These are phyloP conservation scores for Acanthornis magna DNA, from an alignment of 2,797 vertebrate species.

Conservation along the genomic window DNA sequence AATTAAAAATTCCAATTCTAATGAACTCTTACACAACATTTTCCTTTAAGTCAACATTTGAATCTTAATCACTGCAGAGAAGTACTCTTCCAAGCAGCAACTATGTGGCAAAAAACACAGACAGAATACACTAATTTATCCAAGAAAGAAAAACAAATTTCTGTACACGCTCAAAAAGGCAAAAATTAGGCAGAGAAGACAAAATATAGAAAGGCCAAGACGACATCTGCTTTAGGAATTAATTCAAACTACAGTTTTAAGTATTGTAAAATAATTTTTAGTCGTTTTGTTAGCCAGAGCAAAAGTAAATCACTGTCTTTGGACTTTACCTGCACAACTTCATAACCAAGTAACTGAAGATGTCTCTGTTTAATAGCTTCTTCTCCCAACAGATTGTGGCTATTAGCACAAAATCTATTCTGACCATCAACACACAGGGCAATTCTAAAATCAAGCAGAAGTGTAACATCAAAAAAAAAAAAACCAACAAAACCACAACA, in stretches of 20 bases:
- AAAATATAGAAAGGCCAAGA: background rate
- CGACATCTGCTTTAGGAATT: background rate
- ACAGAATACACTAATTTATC: background rate
- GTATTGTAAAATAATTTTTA: background rate
- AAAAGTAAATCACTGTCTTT: background rate
- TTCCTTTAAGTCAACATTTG: background rate
- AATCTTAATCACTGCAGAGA: background rate
- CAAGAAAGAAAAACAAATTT: background rate
- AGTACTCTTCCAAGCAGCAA: background rate
- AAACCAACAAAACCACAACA: background rate
- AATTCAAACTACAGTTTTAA: background rate
- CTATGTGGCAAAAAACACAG: background rate
- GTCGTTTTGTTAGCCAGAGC: background rate
- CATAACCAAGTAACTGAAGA: constrained; percentile 86
- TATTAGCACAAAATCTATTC: constrained; percentile 82
- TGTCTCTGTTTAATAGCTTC: constrained; percentile 92
- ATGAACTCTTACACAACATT: background rate
- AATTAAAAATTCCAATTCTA: background rate
- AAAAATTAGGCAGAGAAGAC: background rate
- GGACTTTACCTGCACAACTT: constrained; percentile 86
- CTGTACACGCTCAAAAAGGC: background rate
- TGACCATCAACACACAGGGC: constrained; percentile 89
- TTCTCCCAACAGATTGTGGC: constrained; percentile 83
- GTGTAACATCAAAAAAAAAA: background rate
- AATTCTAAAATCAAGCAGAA: constrained; percentile 50